phyloP scores from a whole-genome alignment of 2,113 vertebrate genomes.

The Greenwoodochromis staneri region DNA sequence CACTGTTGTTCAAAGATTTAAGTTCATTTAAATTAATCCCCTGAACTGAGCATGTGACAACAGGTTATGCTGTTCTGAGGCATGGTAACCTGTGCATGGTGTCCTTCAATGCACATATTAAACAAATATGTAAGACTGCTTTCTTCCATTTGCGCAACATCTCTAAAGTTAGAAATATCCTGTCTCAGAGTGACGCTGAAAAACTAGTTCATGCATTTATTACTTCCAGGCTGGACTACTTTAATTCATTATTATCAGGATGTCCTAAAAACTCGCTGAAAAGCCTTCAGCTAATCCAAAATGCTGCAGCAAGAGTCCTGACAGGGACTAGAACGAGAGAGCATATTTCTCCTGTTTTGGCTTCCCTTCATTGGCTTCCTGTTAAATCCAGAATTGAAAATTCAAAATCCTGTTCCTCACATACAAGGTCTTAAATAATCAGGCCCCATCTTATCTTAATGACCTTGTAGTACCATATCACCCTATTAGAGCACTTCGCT shows the following conservation, averaged over 20 bases:
- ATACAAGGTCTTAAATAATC: not conserved
- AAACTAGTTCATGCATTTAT: not conserved
- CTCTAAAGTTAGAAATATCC: not conserved
- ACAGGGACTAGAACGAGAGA: not conserved
- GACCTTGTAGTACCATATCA: not conserved
- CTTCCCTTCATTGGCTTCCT: not conserved
- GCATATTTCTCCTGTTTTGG: not conserved
- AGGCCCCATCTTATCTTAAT: not conserved
- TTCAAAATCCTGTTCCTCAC: not conserved
- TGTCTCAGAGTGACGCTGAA: not conserved
- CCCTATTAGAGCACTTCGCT: fast-evolving
- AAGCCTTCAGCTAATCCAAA: not conserved
- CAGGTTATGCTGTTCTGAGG: not conserved
- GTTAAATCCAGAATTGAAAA: not conserved
- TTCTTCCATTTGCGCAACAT: not conserved
- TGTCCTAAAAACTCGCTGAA: fast-evolving
- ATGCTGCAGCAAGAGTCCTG: fast-evolving
- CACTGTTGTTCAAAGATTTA: not conserved
- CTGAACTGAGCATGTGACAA: not conserved
- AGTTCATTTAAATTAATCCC: not conserved
- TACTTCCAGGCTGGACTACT: not conserved
- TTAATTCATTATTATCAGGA: not conserved
- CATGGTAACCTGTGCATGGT: not conserved
- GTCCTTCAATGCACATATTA: not conserved
- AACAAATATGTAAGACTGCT: not conserved